phyloP scores from a whole-genome alignment of 2,888 invertebrate genomes.

The Eilema depressum region DNA sequence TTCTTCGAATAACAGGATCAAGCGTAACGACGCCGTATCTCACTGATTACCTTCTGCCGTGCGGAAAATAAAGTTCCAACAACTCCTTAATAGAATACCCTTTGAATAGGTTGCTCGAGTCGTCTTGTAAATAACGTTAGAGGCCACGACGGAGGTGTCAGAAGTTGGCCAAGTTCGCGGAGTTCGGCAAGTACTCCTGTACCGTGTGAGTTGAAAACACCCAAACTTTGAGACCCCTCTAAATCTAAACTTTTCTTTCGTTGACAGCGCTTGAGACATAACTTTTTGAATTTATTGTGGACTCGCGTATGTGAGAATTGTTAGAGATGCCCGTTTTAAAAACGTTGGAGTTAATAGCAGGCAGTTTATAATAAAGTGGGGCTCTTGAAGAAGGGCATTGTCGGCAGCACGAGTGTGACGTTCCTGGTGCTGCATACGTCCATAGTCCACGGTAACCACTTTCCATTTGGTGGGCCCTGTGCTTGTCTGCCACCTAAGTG shows the following conservation, averaged over 20 bases:
- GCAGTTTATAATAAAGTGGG: not conserved
- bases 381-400: too few relatives aligned
- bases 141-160: conserved; percentile 64
- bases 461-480: too few relatives aligned
- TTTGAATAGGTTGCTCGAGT: conserved; percentile 60
- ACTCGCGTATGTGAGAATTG: conserved; percentile 47
- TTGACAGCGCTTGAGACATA: conserved; percentile 67
- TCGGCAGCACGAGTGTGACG: too few relatives aligned
- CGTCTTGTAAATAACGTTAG: conserved; percentile 66
- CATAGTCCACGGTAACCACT: too few relatives aligned
- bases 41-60: conserved; percentile 54
- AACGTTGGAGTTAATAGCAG: conserved; percentile 29
- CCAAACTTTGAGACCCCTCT: conserved; percentile 69
- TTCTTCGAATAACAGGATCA: conserved; percentile 34
- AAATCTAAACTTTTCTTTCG: conserved; percentile 73
- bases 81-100: conserved; percentile 67
- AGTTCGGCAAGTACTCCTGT: conserved; percentile 43
- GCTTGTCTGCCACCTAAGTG: too few relatives aligned
- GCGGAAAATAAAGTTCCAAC: conserved; percentile 61
- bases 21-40: conserved; percentile 38
- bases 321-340: conserved; percentile 35
- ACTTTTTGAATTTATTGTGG: conserved; percentile 60
- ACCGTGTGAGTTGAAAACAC: conserved; percentile 56
- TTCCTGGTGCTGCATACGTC: too few relatives aligned
- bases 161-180: conserved; percentile 59